Evolutionary conservation across 2,113 vertebrate genomes (phyloP).

Genomic region (Harpagus bidentatus): DNA sequence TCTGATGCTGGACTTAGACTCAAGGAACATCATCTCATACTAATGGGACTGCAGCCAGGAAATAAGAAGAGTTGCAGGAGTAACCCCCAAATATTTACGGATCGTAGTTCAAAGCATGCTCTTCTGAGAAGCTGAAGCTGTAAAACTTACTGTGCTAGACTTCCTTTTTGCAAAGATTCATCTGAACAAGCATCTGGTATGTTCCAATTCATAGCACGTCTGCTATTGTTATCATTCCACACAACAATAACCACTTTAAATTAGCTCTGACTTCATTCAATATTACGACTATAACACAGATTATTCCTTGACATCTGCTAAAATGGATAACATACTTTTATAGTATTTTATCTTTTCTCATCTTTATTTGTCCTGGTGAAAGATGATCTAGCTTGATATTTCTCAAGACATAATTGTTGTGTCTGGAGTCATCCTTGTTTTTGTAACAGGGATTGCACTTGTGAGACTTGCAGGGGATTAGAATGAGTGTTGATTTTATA

Average conservation of each 20-base stretch:
- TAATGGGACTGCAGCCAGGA: not conserved
- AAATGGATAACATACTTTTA: not conserved
- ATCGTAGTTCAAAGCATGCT: not conserved
- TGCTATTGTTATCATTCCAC: not conserved
- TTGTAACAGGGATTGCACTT: not conserved
- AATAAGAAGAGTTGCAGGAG: slow-evolving; percentile 29
- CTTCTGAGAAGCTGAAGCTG: slow-evolving; percentile 14
- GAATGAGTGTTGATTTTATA: not conserved
- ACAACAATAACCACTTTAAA: not conserved
- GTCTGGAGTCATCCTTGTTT: slow-evolving; percentile 14
- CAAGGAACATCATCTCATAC: not conserved
- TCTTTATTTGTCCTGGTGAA: not conserved
- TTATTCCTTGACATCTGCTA: not conserved
- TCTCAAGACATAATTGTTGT: slow-evolving; percentile 22
- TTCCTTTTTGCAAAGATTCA: not conserved
- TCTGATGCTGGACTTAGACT: not conserved
- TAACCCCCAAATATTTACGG: slow-evolving; percentile 10
- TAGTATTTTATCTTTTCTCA: not conserved
- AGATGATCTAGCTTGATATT: not conserved
- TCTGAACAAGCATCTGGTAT: not conserved
- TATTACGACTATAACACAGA: not conserved
- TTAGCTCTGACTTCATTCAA: not conserved
- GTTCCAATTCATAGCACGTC: not conserved
- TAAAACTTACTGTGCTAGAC: not conserved
- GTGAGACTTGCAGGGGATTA: not conserved